Evolutionary conservation across 2,113 vertebrate species (phyloP).

Genomic region (Alosa alosa): DNA sequence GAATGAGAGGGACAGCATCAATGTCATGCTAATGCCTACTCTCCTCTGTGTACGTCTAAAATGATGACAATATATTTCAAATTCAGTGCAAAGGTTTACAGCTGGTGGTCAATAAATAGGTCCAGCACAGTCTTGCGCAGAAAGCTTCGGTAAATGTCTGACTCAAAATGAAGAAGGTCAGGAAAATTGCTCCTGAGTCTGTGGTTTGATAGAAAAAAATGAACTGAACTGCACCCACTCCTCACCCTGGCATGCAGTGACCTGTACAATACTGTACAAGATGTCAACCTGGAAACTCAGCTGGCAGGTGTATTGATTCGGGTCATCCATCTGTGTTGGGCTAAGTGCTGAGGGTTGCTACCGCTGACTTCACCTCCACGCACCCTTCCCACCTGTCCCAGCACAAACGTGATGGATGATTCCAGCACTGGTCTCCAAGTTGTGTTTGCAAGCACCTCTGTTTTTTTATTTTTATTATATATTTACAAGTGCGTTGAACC

Average conservation of each 20-base stretch:
- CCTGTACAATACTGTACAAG: background rate
- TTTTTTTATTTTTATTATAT: background rate
- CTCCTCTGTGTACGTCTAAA: background rate
- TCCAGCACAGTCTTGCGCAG: background rate
- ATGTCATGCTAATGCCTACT: too few species aligned
- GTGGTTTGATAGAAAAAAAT: background rate
- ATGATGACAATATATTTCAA: background rate
- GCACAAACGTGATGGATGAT: background rate
- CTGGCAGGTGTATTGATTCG: background rate
- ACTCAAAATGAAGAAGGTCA: background rate
- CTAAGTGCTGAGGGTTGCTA: background rate
- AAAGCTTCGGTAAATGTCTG: background rate
- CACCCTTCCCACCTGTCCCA: background rate
- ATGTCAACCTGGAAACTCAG: background rate
- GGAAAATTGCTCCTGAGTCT: background rate
- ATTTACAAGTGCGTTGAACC: background rate
- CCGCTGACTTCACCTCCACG: background rate
- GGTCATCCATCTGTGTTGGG: background rate
- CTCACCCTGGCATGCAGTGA: background rate
- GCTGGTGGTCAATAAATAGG: background rate
- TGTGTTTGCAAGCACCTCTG: background rate
- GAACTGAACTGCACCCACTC: background rate
- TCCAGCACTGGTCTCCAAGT: background rate
- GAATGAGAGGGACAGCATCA: too few species aligned
- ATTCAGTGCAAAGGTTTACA: background rate